Evolutionary conservation across 2,797 vertebrate species (phyloP).

Genomic region (Betta splendens): DNA sequence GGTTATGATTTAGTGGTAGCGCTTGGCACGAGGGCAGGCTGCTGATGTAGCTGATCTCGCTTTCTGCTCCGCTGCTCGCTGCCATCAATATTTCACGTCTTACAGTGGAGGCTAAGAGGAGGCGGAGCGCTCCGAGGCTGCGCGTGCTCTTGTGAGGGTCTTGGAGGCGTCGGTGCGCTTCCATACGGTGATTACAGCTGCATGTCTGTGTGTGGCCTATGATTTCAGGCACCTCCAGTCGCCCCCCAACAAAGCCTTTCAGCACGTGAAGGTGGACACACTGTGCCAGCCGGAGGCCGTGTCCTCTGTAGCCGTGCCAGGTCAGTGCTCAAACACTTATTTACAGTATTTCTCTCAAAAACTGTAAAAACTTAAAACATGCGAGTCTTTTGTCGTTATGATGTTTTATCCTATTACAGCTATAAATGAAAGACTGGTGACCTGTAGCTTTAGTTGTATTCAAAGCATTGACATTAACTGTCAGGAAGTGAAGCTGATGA

Average conservation of each 20-base stretch:
- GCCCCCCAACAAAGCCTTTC: slow-evolving; percentile 89
- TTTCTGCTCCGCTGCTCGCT: slow-evolving; percentile 62
- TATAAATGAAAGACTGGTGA: too few species aligned
- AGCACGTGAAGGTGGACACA: slow-evolving; percentile 96
- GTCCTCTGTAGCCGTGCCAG: slow-evolving; percentile 92
- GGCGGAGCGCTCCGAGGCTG: slow-evolving; percentile 28
- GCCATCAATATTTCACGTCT: slow-evolving; percentile 74
- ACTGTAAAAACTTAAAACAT: too few species aligned
- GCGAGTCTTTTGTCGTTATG: too few species aligned
- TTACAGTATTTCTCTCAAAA: too few species aligned
- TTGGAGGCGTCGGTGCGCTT: slow-evolving; percentile 3
- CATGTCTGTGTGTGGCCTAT: slow-evolving; percentile 15
- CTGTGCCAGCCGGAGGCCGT: slow-evolving; percentile 91
- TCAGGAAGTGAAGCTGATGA: too few species aligned
- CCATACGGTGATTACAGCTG: not conserved
- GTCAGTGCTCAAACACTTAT: slow-evolving; percentile 72
- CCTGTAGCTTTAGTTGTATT: too few species aligned
- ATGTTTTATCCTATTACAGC: too few species aligned
- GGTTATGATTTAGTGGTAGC: slow-evolving; percentile 59
- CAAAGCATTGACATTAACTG: too few species aligned
- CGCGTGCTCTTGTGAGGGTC: slow-evolving; percentile 8
- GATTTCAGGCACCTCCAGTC: slow-evolving; percentile 90
- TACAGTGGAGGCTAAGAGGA: slow-evolving; percentile 65
- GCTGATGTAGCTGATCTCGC: slow-evolving; percentile 58
- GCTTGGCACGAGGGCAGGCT: slow-evolving; percentile 35